Conservation (phyloP, 2,797 vertebrate genomes). For the Urosaurus nigricauda region DNA sequence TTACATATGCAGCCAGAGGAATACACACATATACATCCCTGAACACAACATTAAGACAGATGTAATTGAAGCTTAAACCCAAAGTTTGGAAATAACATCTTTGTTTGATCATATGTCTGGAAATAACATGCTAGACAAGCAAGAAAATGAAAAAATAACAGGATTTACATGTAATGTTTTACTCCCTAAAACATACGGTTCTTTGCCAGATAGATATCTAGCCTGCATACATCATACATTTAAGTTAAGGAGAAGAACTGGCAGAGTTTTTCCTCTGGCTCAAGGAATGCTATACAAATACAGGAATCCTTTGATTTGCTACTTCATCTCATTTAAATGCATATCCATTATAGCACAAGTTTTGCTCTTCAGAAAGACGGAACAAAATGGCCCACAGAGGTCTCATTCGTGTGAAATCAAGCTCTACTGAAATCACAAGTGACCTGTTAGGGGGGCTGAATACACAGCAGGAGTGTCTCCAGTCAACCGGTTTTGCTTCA, state of each 20-base stretch:
- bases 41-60: constrained; percentile 25
- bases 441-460: constrained; percentile 41
- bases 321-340: constrained; percentile 65
- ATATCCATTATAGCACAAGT: constrained; percentile 66
- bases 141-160: constrained; percentile 51
- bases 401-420: constrained; percentile 51
- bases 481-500: constrained; percentile 21
- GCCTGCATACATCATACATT: constrained; percentile 4
- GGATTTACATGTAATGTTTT: constrained; percentile 65
- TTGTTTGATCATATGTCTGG: constrained; percentile 54
- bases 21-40: background rate
- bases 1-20: constrained; percentile 7
- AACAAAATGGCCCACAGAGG: constrained; percentile 67
- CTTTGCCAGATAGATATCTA: constrained; percentile 13
- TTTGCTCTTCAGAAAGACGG: constrained; percentile 65
- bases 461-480: fast-evolving
- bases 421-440: constrained; percentile 56
- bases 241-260: constrained; percentile 36
- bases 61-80: constrained; percentile 40
- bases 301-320: constrained; percentile 45
- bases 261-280: constrained; percentile 58
- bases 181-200: constrained; percentile 37
- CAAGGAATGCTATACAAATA: constrained; percentile 53
- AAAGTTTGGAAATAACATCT: constrained; percentile 63
- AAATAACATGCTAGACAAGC: constrained; percentile 55